phyloP scores from a whole-genome alignment of 2,113 vertebrate genomes.

The Istiophorus platypterus region DNA sequence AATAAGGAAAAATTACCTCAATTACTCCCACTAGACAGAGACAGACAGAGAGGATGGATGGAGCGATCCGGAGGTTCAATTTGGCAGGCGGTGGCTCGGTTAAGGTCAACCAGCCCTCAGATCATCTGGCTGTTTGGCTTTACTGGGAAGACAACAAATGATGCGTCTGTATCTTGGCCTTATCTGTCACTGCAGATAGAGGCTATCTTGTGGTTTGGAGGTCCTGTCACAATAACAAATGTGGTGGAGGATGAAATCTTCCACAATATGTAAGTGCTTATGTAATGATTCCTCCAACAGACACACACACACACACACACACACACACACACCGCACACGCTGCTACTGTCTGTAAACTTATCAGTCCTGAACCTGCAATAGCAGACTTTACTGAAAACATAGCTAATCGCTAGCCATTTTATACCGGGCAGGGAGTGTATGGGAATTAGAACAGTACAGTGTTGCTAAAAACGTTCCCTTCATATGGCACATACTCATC shows the following conservation, averaged over 20 bases:
- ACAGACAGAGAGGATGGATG: constrained; percentile 48
- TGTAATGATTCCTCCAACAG: not conserved
- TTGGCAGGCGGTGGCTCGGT: constrained; percentile 28
- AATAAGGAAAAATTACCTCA: constrained; percentile 68
- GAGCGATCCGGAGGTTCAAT: constrained; percentile 41
- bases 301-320: not conserved
- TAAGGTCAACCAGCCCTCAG: constrained; percentile 60
- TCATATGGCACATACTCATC: not conserved
- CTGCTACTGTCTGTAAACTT: not conserved
- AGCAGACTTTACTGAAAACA: not conserved
- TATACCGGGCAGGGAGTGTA: too few species aligned
- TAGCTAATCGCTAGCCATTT: not conserved
- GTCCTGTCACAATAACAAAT: constrained; percentile 17
- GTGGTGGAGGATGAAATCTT: not conserved
- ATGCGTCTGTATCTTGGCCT: not conserved
- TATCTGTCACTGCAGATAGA: constrained; percentile 40
- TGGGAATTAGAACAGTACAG: not conserved
- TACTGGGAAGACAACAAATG: constrained; percentile 44
- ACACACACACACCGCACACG: too few species aligned
- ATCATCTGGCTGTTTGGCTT: constrained; percentile 45
- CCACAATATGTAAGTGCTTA: not conserved
- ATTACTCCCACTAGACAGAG: constrained; percentile 61
- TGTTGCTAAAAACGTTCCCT: not conserved
- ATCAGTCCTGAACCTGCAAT: not conserved
- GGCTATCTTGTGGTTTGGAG: not conserved